phyloP scores from a whole-genome alignment of 2,797 vertebrate species.

The Distichodus sexfasciatus region DNA sequence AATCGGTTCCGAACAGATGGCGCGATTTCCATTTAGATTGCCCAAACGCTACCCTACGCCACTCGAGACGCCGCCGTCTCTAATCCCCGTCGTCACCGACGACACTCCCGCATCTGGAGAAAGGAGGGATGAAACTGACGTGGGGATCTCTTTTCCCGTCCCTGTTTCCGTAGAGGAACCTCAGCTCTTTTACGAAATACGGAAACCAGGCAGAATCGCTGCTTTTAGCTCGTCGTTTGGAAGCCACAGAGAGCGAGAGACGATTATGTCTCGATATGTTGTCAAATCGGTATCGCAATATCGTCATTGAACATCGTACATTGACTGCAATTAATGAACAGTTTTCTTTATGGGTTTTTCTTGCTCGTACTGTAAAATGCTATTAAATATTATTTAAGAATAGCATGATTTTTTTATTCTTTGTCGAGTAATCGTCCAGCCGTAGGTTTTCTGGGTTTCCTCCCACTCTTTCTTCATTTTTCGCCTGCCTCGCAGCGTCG shows the following conservation, averaged over 20 bases:
- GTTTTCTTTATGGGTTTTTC: too few species aligned
- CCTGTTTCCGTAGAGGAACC: neutral
- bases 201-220: too few species aligned
- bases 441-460: too few species aligned
- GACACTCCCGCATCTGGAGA: slow-evolving; percentile 32
- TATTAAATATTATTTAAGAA: too few species aligned
- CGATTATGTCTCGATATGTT: slow-evolving; percentile 39
- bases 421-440: too few species aligned
- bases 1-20: slow-evolving; percentile 49
- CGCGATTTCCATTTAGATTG: slow-evolving; percentile 56
- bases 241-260: slow-evolving; percentile 20
- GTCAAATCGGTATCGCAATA: too few species aligned
- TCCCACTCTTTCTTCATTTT: too few species aligned
- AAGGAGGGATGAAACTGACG: slow-evolving; percentile 8
- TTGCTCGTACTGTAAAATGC: too few species aligned
- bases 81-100: slow-evolving; percentile 34
- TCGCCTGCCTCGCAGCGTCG: slow-evolving; percentile 1
- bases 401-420: too few species aligned
- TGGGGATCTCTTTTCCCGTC: neutral
- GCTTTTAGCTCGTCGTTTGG: slow-evolving; percentile 21
- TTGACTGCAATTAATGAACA: too few species aligned
- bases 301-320: too few species aligned
- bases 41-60: slow-evolving; percentile 31
- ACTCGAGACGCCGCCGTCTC: slow-evolving; percentile 37
- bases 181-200: too few species aligned